phyloP scores from a whole-genome alignment of 2,113 vertebrate genomes.

The Potamarius usumacintae region DNA sequence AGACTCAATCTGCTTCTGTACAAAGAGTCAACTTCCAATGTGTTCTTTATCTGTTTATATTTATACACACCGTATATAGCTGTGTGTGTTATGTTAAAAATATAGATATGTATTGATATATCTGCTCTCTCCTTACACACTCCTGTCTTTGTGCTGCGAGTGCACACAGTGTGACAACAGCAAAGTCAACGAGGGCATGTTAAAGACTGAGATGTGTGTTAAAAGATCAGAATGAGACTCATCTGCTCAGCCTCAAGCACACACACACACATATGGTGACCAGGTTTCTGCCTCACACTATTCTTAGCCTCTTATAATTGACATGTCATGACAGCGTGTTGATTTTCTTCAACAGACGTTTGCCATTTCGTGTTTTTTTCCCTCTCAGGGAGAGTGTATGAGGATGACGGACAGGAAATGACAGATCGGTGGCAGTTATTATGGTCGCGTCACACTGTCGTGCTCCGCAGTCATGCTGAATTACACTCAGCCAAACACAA shows the following conservation, averaged over 20 bases:
- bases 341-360: conserved; percentile 56
- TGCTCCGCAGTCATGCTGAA: conserved; percentile 55
- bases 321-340: conserved; percentile 60
- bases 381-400: conserved; percentile 36
- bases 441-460: conserved; percentile 53
- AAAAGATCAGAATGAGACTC: conserved; percentile 16
- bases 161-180: neutral
- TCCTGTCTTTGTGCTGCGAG: neutral
- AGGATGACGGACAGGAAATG: conserved; percentile 60
- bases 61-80: no score
- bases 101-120: no score
- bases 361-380: conserved; percentile 26
- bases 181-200: neutral
- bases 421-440: conserved; percentile 63
- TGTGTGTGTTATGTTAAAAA: no score
- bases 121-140: neutral
- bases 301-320: conserved; percentile 65
- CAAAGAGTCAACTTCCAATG: no score
- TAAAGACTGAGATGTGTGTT: neutral
- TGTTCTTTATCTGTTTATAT: no score
- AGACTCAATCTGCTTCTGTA: no score
- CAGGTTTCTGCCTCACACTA: conserved; percentile 37
- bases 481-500: conserved; percentile 53
- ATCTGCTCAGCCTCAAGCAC: neutral
- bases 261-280: conserved; percentile 4